A percentile compares a stretch with the other conserved stretches of the same genome.
phyloP scores from a whole-genome alignment of 2,797 vertebrate genomes.

The Danio jaintianensis region DNA sequence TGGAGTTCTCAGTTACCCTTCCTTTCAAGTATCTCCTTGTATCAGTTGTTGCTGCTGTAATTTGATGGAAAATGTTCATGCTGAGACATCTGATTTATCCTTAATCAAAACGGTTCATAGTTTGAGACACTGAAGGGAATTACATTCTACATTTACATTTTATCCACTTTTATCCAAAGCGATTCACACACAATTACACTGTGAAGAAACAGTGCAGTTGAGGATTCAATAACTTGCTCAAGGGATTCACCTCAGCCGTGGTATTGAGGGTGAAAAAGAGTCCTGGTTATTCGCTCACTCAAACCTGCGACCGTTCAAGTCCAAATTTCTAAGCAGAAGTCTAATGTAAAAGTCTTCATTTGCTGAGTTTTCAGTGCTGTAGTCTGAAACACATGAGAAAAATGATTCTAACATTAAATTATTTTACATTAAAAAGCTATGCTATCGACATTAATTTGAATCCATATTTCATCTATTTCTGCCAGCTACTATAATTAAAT shows the following conservation, averaged over 20 bases:
- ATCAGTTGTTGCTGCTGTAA: background rate
- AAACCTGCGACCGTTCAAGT: no score
- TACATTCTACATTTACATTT: no score
- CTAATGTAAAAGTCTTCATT: background rate
- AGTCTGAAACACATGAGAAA: background rate
- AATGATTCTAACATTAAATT: background rate
- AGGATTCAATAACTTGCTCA: no score
- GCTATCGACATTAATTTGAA: background rate
- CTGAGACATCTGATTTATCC: background rate
- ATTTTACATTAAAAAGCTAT: background rate
- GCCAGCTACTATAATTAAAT: no score
- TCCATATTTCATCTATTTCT: background rate
- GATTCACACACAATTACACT: no score
- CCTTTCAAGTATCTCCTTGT: background rate
- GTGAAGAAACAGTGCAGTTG: no score
- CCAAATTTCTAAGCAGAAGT: background rate
- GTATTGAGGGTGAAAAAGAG: no score
- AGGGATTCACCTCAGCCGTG: no score
- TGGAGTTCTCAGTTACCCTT: no score
- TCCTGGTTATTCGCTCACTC: no score
- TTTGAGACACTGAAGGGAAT: background rate
- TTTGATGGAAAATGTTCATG: background rate
- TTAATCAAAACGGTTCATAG: background rate
- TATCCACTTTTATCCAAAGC: no score
- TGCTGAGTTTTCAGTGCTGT: background rate